Evolutionary conservation across 2,888 invertebrate genomes (phyloP), one percentile per base, ranked within the genome.

Genomic region (Xanthia icteritia): DNA sequence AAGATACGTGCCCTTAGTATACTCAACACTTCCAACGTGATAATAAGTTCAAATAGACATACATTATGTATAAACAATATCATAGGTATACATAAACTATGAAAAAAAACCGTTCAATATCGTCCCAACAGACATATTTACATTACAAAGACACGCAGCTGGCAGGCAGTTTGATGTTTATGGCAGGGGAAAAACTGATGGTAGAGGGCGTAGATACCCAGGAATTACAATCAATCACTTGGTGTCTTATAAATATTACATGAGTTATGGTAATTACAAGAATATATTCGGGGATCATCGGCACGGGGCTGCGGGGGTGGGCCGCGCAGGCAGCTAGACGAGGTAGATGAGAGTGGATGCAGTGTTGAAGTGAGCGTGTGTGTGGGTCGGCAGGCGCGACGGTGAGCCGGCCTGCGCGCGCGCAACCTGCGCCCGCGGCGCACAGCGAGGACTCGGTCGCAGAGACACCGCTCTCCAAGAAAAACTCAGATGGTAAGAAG

Each of bases 391-490:
- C 96, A 96, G 96, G 96, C 95, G 95, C 94, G 92, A 92, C 92
- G 92, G 92, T 91, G 92, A 94, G 95, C 89, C 95, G 96, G 90
- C 89, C 94, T 75, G 93, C 92, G 91, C 94, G 95, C 91, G 88
- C 94, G 90, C 94, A 95, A 84, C 93, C 94, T 91, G 91, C 92
- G 93, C 97, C 98, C 97, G 97, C 98, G 88, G 97, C 98, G 95
- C 97, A 97, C 96, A 98, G 98, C 96, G 98, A 98, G 97, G 98
- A 98, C 97, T 98, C 98, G 89, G 98, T 98, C 92, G 97, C 98
- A 89, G 98, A 98, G 95, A 98, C 98, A 91, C 97, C 98, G 92
- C 97, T 98, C 95, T 97, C 98, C 95, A 98, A 98, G 97, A 98
- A 97, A 97, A 98, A 98, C 97, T 98, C 98, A 91, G 98, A 98